A percentile compares a stretch with the other conserved stretches of the same genome.
Evolutionary conservation across 2,888 invertebrate species (phyloP).

Genomic region (Tenthredo distinguenda): DNA sequence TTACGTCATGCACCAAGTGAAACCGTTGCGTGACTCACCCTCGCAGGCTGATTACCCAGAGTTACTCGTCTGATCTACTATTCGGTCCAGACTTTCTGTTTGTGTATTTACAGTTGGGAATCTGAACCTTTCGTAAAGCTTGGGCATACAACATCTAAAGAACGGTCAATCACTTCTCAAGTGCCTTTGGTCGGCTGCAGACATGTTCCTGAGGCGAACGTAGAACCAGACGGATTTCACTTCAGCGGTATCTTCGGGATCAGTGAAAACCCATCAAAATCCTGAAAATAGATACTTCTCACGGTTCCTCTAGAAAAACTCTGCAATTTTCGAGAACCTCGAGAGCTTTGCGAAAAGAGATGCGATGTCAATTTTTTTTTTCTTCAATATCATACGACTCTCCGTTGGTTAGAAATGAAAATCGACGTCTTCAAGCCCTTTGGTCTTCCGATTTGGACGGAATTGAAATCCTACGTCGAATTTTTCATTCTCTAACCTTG

Average conservation of each 20-base stretch:
- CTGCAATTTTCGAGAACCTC: neutral
- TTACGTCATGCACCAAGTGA: conserved; percentile 42
- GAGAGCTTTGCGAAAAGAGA: too few relatives aligned
- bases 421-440: neutral
- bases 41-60: neutral
- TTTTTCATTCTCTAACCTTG: too few relatives aligned
- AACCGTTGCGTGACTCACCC: conserved; percentile 44
- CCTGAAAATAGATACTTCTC: neutral
- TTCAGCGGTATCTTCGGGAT: neutral
- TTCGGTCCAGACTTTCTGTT: neutral
- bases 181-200: neutral
- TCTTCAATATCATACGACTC: too few relatives aligned
- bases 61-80: neutral
- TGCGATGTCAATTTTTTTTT: too few relatives aligned
- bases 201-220: neutral
- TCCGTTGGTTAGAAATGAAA: too few relatives aligned
- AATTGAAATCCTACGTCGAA: too few relatives aligned
- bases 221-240: neutral
- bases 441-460: too few relatives aligned
- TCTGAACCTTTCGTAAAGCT: neutral
- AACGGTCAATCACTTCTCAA: conserved; percentile 17
- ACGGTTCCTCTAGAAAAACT: neutral
- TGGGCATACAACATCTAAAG: neutral
- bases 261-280: neutral
- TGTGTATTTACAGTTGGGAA: neutral